phyloP scores from a whole-genome alignment of 2,888 invertebrate species.

The Clusia tigrina region DNA sequence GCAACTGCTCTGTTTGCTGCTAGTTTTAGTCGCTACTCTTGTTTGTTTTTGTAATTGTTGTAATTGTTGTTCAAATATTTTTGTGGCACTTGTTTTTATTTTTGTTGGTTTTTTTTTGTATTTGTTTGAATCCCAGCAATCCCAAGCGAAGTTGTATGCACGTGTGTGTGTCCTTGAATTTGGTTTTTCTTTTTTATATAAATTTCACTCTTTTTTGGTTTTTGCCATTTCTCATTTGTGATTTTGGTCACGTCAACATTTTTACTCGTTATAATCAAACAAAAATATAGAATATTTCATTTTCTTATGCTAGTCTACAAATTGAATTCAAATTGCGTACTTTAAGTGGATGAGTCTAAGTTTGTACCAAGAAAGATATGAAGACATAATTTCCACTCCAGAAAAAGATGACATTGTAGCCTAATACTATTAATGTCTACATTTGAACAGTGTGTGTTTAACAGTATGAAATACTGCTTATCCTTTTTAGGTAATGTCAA shows the following conservation, averaged over 20 bases:
- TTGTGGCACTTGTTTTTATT: not conserved
- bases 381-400: no score
- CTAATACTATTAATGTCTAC: no score
- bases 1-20: not conserved
- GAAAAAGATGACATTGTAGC: no score
- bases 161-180: conserved; percentile 20
- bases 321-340: conserved; percentile 14
- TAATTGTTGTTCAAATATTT: not conserved
- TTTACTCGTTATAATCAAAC: conserved; percentile 20
- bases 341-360: no score
- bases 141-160: no score
- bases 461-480: no score
- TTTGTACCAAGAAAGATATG: no score
- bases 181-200: conserved; percentile 7
- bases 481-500: no score
- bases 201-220: conserved; percentile 6
- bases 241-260: conserved; percentile 13
- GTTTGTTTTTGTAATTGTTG: not conserved
- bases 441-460: no score
- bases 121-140: no score
- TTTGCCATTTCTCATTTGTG: not conserved
- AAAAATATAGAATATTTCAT: conserved; percentile 12
- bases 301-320: not conserved
- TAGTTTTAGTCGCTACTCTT: not conserved
- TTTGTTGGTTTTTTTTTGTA: conserved; percentile 5